These are phyloP conservation scores for Oeneis ivallda DNA, from an alignment of 2,888 invertebrate genomes.

Conservation along the genomic window DNA sequence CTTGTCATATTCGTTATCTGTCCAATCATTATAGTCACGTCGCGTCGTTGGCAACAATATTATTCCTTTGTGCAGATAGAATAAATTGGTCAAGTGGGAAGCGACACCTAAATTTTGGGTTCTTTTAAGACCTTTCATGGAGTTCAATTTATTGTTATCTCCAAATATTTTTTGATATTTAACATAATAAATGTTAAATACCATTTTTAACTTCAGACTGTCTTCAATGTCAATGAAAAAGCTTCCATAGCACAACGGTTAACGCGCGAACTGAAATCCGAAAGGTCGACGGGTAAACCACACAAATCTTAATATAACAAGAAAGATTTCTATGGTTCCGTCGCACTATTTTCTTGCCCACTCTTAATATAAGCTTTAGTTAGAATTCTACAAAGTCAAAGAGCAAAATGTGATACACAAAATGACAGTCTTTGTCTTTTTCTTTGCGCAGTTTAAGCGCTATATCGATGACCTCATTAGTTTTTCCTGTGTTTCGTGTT, in stretches of 20 bases:
- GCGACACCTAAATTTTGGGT: not conserved
- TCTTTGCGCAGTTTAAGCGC: constrained; percentile 13
- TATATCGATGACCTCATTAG: constrained; percentile 41
- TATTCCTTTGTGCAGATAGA: constrained; percentile 14
- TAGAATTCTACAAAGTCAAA: not conserved
- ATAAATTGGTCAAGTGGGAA: constrained; percentile 4
- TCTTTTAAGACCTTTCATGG: not conserved
- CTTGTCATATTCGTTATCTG: constrained; percentile 51
- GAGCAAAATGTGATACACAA: constrained; percentile 2
- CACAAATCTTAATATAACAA: no score
- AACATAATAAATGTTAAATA: no score
- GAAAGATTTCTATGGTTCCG: no score
- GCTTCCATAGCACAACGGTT: no score
- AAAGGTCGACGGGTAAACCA: no score
- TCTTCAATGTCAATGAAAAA: no score
- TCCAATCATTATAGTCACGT: constrained; percentile 43
- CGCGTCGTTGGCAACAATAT: constrained; percentile 33
- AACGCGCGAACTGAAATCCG: no score
- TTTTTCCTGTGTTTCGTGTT: constrained; percentile 46
- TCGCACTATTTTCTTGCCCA: no score
- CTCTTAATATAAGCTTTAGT: no score
- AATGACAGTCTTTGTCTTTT: constrained; percentile 8
- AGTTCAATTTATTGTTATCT: not conserved
- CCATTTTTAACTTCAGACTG: no score
- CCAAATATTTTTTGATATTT: not conserved